Base-by-base conservation (phyloP, 2,888 invertebrate species). In the Xestia c-nigrum region DNA sequence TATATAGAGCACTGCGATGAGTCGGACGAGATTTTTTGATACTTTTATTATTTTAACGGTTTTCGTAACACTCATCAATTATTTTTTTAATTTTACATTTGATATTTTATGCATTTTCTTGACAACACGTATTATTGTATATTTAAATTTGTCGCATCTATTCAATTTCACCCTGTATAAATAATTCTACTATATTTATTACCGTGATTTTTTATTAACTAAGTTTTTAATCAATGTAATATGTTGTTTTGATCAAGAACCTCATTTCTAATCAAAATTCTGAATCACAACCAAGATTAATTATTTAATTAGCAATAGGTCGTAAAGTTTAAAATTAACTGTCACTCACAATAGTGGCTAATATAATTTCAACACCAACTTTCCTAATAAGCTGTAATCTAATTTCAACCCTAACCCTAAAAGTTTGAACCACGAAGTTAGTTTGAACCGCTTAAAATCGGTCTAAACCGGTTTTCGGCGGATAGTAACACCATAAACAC, bases 321-420 rank as follows among this genome's bases (percentile, higher is more conserved):
- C 40, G 64, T 57, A 72, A 67, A 67, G 57, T 67, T 72, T 12
- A 57, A 76, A 74, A 81, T 81, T 47, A 74, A 47, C 73, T 74
- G 68, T 38, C 73, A 77, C 63, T 72, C 63, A 78, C 63, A 77
- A 82, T 82, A 85, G 63, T 77, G 55, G 63, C 19, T 72, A 72
- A 47, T 50, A 75, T 38, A 66, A 85, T 76, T 43, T 64, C 38
- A 72, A 72, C 65, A 70, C n/a, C 10, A 83, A 85, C 72, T 83
- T 83, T 72, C 43, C 10, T 72, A 70, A 81, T 81, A 81, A 81
- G 74, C 76, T 71, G 43, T 78, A 82, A 82, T 72, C 61, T 74
- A 78, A 84, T 84, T 78, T 73, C 43, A 47, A 70, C 65, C 68
- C 73, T 71, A 70, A 75, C 61, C 68, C 73, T 84, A 67, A 75